A percentile compares a stretch with the other conserved stretches of the same genome.
These are phyloP conservation scores for Orchesellides sinensis DNA, from an alignment of 2,888 invertebrate species.

Conservation along the genomic window DNA sequence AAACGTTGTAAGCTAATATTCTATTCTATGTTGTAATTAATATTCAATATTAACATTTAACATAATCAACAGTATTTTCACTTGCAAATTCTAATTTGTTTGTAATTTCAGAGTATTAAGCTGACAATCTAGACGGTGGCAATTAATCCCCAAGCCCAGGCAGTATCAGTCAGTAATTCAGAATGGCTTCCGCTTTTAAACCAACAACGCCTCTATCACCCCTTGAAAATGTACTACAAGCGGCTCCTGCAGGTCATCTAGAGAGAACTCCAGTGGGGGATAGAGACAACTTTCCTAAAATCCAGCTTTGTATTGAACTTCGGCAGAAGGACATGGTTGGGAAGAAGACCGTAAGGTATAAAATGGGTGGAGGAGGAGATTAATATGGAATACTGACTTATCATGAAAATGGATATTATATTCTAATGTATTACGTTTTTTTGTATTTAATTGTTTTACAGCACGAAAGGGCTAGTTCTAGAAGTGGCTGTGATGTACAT, in stretches of 20 bases:
- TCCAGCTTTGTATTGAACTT: conserved; percentile 68
- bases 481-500: conserved; percentile 66
- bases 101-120: no score
- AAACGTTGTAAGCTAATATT: no score
- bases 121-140: no score
- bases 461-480: conserved; percentile 36
- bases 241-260: not conserved
- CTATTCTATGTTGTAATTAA: no score
- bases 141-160: no score
- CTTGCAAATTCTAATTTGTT: no score
- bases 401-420: not conserved
- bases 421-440: no score
- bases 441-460: conserved; percentile 6
- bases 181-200: no score
- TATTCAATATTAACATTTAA: no score
- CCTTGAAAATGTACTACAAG: not conserved
- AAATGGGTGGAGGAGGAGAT: no score
- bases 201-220: not conserved
- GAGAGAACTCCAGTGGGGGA: conserved; percentile 66
- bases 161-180: no score
- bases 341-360: conserved; percentile 10
- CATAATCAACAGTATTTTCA: no score
- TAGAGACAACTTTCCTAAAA: conserved; percentile 49
- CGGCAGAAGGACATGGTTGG: conserved; percentile 45
- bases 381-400: not conserved